A percentile compares a stretch with the other conserved stretches of the same genome.
These are phyloP conservation scores for Pandemis heparana DNA, from an alignment of 2,888 invertebrate species.

Conservation along the genomic window DNA sequence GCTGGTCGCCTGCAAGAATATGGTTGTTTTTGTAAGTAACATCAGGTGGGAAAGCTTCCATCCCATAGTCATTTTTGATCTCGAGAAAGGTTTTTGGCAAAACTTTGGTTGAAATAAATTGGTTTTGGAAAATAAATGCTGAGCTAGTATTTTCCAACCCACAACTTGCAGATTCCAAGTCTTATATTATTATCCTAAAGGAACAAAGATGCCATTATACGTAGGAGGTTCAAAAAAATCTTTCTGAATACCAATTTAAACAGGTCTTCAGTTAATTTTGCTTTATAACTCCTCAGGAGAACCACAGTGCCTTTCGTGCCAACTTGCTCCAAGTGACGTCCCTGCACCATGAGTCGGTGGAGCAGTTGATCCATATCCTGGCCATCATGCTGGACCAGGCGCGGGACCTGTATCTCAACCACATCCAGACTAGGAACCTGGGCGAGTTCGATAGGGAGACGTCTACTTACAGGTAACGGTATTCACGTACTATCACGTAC, in stretches of 20 bases:
- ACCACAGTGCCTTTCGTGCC: slow-evolving; percentile 68
- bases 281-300: slow-evolving; percentile 61
- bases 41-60: not conserved
- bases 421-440: slow-evolving; percentile 56
- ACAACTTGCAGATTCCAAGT: too few species aligned
- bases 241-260: too few species aligned
- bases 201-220: too few species aligned
- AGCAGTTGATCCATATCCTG: slow-evolving; percentile 87
- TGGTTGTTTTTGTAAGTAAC: slow-evolving; percentile 66
- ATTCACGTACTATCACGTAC: too few species aligned
- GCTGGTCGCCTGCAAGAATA: slow-evolving; percentile 70
- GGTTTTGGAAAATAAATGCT: too few species aligned
- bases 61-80: not conserved
- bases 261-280: not conserved
- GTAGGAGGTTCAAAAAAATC: too few species aligned
- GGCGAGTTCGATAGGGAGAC: slow-evolving; percentile 69
- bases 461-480: slow-evolving; percentile 64
- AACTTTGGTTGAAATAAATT: too few species aligned
- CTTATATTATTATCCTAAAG: too few species aligned
- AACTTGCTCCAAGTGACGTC: slow-evolving; percentile 74
- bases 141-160: too few species aligned
- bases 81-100: not conserved
- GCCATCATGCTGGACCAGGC: slow-evolving; percentile 88
- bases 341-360: slow-evolving; percentile 76
- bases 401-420: slow-evolving; percentile 82